Percentiles rank a stretch among this genome's conserved stretches.
Conservation (phyloP, 2,888 invertebrate genomes). For the Brenthis daphne region DNA sequence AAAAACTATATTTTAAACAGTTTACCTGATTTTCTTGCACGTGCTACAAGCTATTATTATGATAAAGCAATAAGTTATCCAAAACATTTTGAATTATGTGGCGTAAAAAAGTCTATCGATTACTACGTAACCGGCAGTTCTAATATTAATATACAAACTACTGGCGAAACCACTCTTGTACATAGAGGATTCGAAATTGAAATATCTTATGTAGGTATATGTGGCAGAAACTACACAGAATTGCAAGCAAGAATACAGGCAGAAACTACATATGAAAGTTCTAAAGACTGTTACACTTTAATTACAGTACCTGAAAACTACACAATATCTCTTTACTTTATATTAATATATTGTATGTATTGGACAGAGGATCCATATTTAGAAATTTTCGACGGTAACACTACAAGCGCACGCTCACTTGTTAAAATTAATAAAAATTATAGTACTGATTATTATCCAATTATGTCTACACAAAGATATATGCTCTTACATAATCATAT, state of each 20-base stretch:
- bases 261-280: slow-evolving; percentile 36
- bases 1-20: slow-evolving; percentile 55
- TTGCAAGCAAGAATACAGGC: slow-evolving; percentile 86
- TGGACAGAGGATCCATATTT: slow-evolving; percentile 60
- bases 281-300: slow-evolving; percentile 83
- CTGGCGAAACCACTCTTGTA: slow-evolving; percentile 49
- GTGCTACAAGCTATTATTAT: slow-evolving; percentile 47
- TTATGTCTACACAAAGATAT: slow-evolving; percentile 87
- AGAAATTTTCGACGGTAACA: slow-evolving; percentile 67
- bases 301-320: slow-evolving; percentile 85
- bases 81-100: slow-evolving; percentile 44
- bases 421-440: slow-evolving; percentile 47
- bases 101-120: slow-evolving; percentile 57
- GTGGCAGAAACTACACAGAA: slow-evolving; percentile 85
- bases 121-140: slow-evolving; percentile 56
- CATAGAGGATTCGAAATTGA: slow-evolving; percentile 86
- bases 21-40: slow-evolving; percentile 49
- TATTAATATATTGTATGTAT: slow-evolving; percentile 47
- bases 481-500: slow-evolving; percentile 80
- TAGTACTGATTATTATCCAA: slow-evolving; percentile 44
- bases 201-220: slow-evolving; percentile 77
- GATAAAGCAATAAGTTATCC: slow-evolving; percentile 39
- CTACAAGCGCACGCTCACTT: slow-evolving; percentile 47
- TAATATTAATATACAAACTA: slow-evolving; percentile 57
- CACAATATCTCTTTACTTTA: slow-evolving; percentile 86